Evolutionary conservation across 2,888 invertebrate species (phyloP), one percentile per base, ranked within the genome.

Genomic region (Xanthorhoe designata): DNA sequence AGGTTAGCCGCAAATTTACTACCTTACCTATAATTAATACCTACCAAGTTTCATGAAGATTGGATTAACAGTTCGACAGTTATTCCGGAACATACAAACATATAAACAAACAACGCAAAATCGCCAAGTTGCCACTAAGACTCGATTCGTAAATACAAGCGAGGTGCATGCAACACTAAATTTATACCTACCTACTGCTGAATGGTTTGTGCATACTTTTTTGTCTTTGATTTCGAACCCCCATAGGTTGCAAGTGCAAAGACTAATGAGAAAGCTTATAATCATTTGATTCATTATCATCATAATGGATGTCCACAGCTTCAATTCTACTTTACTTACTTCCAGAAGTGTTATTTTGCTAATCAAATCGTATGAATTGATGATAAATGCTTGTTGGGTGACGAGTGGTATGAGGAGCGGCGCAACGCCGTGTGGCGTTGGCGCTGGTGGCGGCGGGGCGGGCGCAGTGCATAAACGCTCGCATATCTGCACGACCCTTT

Each of bases 401-500:
- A 13, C 38, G 13, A 42, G 38, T 42, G 38, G 13, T 2, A 42
- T 42, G 38, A 42, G 38, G 5, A 42, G 38, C 10, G 38, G 38
- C 13, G 3, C 13, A 13, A 13, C 38, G 38, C 13, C 38, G 38
- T 15, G 47, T 17, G 47, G 24, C 24, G 24, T 4, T 24, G 24
- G 24, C n/a, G n/a, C n/a, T n/a, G n/a, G 4, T 24, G 24, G 47
- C 7, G 17, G 47, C 47, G 47, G 47, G 24, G 47, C 47, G 47
- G 15, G 17, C 15, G n/a, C 42, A 8, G 45, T 15, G 15, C 47
- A 17, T 73, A n/a, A n/a, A 13, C 76, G 71, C 74, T 69, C 69
- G 81, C 78, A 71, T 80, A 83, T 82, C 76, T 75, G 73, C 75
- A 71, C 72, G 77, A 83, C 79, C 81, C 60, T 82, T 83, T 83